These are phyloP conservation scores for Heliconius nattereri DNA, from an alignment of 1,140 invertebrate genomes.

Conservation along the genomic window DNA sequence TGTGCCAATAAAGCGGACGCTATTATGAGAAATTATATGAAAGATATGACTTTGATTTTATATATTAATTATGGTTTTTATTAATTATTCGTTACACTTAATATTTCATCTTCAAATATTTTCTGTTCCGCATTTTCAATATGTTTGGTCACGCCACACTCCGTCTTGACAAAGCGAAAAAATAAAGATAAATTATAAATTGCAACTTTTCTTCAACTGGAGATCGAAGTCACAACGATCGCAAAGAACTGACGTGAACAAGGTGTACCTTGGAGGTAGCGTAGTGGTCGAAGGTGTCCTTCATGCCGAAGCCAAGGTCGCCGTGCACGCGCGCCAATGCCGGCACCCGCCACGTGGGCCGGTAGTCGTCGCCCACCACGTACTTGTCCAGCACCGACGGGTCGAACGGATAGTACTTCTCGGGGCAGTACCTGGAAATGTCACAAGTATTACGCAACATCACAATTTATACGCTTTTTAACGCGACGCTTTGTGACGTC, in stretches of 20 bases:
- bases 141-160: neutral
- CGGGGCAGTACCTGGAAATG: constrained; percentile 90
- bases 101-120: too few species aligned
- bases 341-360: constrained; percentile 96
- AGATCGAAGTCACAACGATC: too few species aligned
- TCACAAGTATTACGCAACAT: neutral
- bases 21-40: neutral
- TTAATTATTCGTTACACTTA: too few species aligned
- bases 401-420: constrained; percentile 97
- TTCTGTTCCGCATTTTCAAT: too few species aligned
- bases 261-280: constrained; percentile 80
- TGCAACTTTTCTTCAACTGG: too few species aligned
- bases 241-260: too few species aligned
- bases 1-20: neutral
- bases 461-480: too few species aligned
- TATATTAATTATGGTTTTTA: too few species aligned
- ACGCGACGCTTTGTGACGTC: too few species aligned
- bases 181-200: too few species aligned
- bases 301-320: constrained; percentile 91
- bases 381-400: constrained; percentile 91
- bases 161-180: neutral
- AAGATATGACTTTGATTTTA: too few species aligned
- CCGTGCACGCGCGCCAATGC: constrained; percentile 90
- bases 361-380: constrained; percentile 96
- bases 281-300: constrained; percentile 92